Evolutionary conservation across 2,888 invertebrate species (phyloP).

Genomic region (Drosophila sordidula): DNA sequence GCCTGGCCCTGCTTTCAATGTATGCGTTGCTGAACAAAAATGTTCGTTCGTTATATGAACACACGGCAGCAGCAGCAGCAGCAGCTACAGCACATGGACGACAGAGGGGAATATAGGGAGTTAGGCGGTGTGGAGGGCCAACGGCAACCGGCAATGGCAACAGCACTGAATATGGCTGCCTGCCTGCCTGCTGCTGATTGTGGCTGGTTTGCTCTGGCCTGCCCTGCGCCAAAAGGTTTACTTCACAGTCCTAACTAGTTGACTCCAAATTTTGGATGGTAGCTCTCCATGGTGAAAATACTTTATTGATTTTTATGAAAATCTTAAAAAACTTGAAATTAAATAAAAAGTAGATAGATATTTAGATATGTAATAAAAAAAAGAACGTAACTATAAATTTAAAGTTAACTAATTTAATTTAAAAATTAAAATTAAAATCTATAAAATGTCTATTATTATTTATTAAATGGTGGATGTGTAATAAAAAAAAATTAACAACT

Average conservation of each 20-base stretch:
- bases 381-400: neutral
- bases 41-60: conserved; percentile 75
- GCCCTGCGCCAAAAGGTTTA: conserved; percentile 40
- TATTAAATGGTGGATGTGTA: too few relatives aligned
- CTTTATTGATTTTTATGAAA: neutral
- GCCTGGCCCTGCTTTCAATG: conserved; percentile 44
- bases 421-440: too few relatives aligned
- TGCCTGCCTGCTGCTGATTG: conserved; percentile 60
- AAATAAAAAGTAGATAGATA: neutral
- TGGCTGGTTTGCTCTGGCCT: conserved; percentile 59
- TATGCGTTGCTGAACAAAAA: conserved; percentile 65
- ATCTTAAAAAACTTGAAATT: neutral
- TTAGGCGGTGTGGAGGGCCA: conserved; percentile 18
- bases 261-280: conserved; percentile 21
- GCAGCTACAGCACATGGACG: conserved; percentile 35
- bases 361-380: neutral
- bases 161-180: conserved; percentile 74
- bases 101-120: conserved; percentile 25
- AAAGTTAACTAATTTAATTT: too few relatives aligned
- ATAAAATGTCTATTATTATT: too few relatives aligned
- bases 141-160: conserved; percentile 58
- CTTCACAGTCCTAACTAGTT: conserved; percentile 15
- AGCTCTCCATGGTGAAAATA: neutral
- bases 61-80: conserved; percentile 54
- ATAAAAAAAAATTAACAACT: too few relatives aligned